phyloP scores from a whole-genome alignment of 2,113 vertebrate species.

The Tupaia tana region DNA sequence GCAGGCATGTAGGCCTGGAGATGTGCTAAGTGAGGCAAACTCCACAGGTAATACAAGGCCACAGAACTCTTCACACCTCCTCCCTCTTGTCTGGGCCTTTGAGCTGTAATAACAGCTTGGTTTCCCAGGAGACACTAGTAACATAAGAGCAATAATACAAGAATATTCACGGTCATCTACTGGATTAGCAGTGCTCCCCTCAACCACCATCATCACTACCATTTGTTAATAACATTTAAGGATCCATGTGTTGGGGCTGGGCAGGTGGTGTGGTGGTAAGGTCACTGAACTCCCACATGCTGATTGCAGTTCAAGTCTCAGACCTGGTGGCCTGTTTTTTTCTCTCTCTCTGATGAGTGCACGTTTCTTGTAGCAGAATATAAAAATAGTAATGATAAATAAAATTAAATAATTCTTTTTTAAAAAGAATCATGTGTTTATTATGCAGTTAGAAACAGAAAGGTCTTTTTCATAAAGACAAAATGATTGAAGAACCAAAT shows the following conservation, averaged over 20 bases:
- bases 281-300: no score
- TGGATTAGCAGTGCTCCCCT: neutral
- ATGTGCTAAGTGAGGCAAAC: constrained; percentile 3
- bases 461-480: constrained; percentile 32
- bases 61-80: neutral
- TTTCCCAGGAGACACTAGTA: constrained; percentile 24
- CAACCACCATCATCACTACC: no score
- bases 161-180: neutral
- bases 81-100: neutral
- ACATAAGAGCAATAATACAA: neutral
- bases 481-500: constrained; percentile 56
- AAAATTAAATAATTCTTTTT: no score
- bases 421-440: neutral
- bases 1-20: constrained; percentile 26
- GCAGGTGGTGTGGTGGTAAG: no score
- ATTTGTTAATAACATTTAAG: neutral
- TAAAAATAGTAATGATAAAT: no score
- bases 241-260: neutral
- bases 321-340: no score
- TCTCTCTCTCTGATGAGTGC: no score
- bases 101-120: neutral
- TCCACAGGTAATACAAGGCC: constrained; percentile 22
- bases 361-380: no score
- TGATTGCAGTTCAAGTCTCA: no score
- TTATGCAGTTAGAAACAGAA: constrained; percentile 45